Percentiles rank a stretch among this genome's conserved stretches.
These are phyloP conservation scores for Andrena haemorrhoa DNA, from an alignment of 2,888 invertebrate genomes.

Conservation along the genomic window DNA sequence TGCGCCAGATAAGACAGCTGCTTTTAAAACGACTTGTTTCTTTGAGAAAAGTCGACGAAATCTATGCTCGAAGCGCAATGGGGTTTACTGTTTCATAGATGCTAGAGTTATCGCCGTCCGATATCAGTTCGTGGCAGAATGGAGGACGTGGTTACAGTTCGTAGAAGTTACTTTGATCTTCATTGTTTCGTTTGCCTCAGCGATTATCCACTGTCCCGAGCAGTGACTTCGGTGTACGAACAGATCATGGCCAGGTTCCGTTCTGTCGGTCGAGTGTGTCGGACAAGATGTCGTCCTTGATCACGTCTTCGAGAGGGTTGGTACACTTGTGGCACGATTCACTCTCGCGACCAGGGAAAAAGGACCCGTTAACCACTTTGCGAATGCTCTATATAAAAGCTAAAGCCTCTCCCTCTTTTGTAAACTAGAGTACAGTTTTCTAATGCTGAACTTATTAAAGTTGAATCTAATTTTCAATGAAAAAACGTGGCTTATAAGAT, in stretches of 20 bases:
- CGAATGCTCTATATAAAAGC: neutral
- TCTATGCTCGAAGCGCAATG: no score
- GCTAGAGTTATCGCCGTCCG: neutral
- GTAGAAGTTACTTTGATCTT: conserved; percentile 13
- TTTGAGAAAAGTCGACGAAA: neutral
- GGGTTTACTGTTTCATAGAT: neutral
- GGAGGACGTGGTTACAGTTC: neutral
- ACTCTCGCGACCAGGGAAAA: neutral
- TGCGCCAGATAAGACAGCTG: conserved; percentile 3
- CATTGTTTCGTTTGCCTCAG: neutral
- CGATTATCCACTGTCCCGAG: conserved; percentile 24
- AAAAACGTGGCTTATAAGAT: neutral
- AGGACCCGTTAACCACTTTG: neutral
- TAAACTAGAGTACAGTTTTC: neutral
- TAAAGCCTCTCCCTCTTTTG: neutral
- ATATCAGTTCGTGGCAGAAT: neutral
- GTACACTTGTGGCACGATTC: conserved; percentile 28
- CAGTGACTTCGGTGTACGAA: conserved; percentile 1
- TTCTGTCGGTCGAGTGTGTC: conserved; percentile 60
- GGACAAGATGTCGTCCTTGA: conserved; percentile 65
- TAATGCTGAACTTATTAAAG: no score
- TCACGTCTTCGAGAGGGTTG: conserved; percentile 52
- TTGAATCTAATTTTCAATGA: no score
- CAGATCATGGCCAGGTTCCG: conserved; percentile 46
- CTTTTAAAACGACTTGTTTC: neutral